Evolutionary conservation across 2,888 invertebrate species (phyloP), one percentile per base, ranked within the genome.

Genomic region (Lasioglossum vierecki): DNA sequence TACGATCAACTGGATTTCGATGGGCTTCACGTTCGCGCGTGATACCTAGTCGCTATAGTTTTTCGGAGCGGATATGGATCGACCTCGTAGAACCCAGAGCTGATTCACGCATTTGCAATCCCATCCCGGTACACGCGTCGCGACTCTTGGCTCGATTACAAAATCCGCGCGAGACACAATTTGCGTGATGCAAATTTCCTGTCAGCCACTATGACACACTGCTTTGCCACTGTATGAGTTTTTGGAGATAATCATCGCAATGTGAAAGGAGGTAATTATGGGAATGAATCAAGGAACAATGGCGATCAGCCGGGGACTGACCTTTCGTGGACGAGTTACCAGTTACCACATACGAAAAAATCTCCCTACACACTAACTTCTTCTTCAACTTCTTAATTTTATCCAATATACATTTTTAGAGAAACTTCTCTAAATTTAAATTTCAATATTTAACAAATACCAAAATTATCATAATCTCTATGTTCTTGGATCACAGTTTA

Each of bases 171-270:
- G 41, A 68, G 41, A 75, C 18, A 39, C 22, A 63, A 63, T 63
- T 63, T 63, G 22, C 66, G 35, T 78, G 77, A 82, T 66, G 78
- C 30, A 70, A 84, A 82, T 78, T 79, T 84, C 78, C 63, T 66
- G 83, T 15, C 63, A 66, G 63, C 63, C 63, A 6, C 26, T 63
- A 30, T 63, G 63, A 26, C 26, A 26, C 30, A 26, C 63, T 15
- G 63, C 63, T 15, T 5, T 6, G 5, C 13, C 13, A 5, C 26
- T 26, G 2, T 2, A 26, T 15, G 30, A 63, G 30, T 63, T 63
- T 30, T 18, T 63, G 30, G 63, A 15, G 63, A 63, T 30, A 18
- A 63, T 63, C 26, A 30, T 63, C 63, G 63, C 15, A 2, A 6
- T 15, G 30, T 30, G 57, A 57, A 57, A n/a, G 57, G 57, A 57